Evolutionary conservation across 2,113 vertebrate genomes (phyloP), one percentile per base, ranked within the genome.

Genomic region (Carassius auratus): DNA sequence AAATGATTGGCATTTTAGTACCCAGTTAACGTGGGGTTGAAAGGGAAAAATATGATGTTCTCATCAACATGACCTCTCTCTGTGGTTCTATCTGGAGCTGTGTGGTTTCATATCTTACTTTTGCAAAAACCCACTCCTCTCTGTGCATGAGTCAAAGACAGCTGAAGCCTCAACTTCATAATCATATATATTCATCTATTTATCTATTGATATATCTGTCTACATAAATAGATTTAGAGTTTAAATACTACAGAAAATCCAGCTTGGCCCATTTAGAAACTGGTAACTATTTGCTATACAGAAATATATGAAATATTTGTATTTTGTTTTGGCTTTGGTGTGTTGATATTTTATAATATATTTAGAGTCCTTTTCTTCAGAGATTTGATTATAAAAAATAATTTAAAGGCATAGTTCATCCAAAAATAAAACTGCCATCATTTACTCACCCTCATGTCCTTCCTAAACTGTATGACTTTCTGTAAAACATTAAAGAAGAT

Each of bases 61-160:
- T 81, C 62, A 52, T 81, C 42, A 9, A 68, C 17, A 15, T 48
- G 15, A 12, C 79, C 45, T 13, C 45, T 3, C 14, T 30, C 26
- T 69, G 80, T n/a, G 80, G 80, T 81, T 81, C 61, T 52, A 30
- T 68, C 50, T 81, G 8, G 64, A 81, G 80, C 80, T 19, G 3
- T 81, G 80, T 12, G 62, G 80, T 81, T 81, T 21, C 80, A 69
- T 81, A 81, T 52, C 62, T 81, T 33, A 26, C 80, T 81, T 81
- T 81, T 81, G 80, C 64, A 81, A 69, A 81, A 81, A 33, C 78
- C 78, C 78, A 50, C 78, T 50, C 15, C 36, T 64, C 8, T 38
- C 3, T 30, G 19, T 79, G 76, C 52, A 76, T 3, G 4, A 78
- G 52, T 42, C 77, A 45, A 19, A n/a, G 19, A 79, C 21, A 8